A percentile compares a stretch with the other conserved stretches of the same genome.
Evolutionary conservation across 2,888 invertebrate species (phyloP).

Genomic region (Spisula subtruncata): DNA sequence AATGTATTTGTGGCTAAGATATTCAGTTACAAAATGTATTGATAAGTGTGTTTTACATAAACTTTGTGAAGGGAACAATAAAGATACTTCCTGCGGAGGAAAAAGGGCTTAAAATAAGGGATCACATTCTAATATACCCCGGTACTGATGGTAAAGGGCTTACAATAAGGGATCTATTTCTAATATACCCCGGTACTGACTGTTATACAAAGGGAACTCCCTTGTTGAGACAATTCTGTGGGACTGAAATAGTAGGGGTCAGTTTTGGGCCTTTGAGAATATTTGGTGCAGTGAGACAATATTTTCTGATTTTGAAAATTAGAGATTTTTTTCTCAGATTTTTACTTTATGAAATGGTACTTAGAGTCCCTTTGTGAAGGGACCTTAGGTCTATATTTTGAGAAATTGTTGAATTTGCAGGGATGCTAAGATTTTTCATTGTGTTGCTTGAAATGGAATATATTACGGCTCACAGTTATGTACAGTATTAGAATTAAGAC

Average conservation of each 20-base stretch:
- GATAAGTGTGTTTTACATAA: neutral
- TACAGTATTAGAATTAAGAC: constrained; percentile 56
- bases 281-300: neutral
- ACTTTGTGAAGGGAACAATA: neutral
- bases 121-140: neutral
- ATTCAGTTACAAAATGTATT: neutral
- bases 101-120: neutral
- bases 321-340: neutral
- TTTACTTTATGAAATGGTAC: neutral
- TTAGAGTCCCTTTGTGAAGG: neutral
- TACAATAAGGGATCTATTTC: neutral
- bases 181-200: neutral
- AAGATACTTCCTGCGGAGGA: neutral
- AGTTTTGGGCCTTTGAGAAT: neutral
- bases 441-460: neutral
- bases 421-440: neutral
- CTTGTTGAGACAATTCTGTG: neutral
- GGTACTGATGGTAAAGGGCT: neutral
- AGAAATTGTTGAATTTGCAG: constrained; percentile 15
- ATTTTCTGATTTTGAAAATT: neutral
- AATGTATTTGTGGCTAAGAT: neutral
- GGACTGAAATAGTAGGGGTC: neutral
- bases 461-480: constrained; percentile 37
- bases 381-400: neutral
- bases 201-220: neutral